These are phyloP conservation scores for Falcunculus frontatus DNA, from an alignment of 2,113 vertebrate species.

Conservation along the genomic window DNA sequence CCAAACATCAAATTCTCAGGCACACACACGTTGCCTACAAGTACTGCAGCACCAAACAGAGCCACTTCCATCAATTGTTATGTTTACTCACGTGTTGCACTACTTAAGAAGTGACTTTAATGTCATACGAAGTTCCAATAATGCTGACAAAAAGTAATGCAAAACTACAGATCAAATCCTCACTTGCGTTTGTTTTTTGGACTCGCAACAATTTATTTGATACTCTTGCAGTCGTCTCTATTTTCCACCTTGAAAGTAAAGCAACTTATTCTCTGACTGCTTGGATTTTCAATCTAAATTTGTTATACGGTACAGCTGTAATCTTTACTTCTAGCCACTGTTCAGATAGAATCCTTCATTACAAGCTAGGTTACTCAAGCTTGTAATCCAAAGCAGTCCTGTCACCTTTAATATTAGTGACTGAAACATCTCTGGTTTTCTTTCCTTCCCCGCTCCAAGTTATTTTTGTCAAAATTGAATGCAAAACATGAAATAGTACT, in stretches of 20 bases:
- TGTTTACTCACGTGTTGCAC: neutral
- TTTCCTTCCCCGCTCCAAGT: neutral
- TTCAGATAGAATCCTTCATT: neutral
- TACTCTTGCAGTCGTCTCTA: neutral
- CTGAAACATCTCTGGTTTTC: neutral
- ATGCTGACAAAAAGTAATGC: neutral
- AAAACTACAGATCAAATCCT: neutral
- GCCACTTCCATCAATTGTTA: no score
- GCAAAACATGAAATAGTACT: neutral
- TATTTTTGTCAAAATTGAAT: neutral
- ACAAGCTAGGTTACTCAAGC: neutral
- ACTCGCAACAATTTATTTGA: fast-evolving
- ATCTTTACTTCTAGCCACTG: neutral
- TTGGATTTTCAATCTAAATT: neutral
- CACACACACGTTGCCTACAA: no score
- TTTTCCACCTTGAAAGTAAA: neutral
- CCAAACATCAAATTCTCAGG: no score
- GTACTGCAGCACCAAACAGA: neutral
- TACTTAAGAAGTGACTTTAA: neutral
- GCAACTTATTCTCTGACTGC: neutral
- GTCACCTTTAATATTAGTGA: neutral
- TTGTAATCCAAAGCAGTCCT: neutral
- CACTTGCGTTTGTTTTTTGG: neutral
- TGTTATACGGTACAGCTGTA: neutral
- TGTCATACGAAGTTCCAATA: fast-evolving